Evolutionary conservation across 2,797 vertebrate genomes (phyloP), one percentile per base, ranked within the genome.

Genomic region (Alca torda): DNA sequence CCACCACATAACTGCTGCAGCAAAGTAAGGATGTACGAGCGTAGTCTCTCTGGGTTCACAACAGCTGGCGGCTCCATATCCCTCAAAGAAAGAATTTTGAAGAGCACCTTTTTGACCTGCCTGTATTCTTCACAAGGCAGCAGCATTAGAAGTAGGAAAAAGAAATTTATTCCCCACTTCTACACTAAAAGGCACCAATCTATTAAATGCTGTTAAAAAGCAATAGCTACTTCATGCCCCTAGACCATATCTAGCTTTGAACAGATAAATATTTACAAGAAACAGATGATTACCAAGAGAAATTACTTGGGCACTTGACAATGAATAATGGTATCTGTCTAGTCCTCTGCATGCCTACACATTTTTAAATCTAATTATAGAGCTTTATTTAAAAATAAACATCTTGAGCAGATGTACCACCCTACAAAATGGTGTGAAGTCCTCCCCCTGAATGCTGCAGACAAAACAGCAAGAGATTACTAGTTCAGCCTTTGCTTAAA

Each of bases 321-420:
- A 89, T 25, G 78, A 96, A 95, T 93, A 94, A 91, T 54, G 31
- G 68, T 61, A 92, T 92, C 89, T 87, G 19, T 63, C 78, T 78
- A 87, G 72, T 51, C 31, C 54, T 85, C 56, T 72, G 54, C 65
- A 60, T 69, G 65, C 84, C 73, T 68, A 91, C 80, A 95, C 78
- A 76, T 61, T 80, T 73, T 48, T 83, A 72, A 85, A 91, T 31
- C 75, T 80, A 96, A 93, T 81, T 97, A 85, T 24, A 91, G 26
- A 85, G 39, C 13, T 87, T 57, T 46, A 25, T 51, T 75, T 87
- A 59, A 85, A 96, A 91, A 46, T 54, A 87, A 89, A 78, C 69
- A 87, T 83, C 78, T 87, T 83, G 43, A 93, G 87, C 84, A 96
- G 81, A 95, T 87, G 86, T 81, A 89, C 33, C 73, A 90, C 75